Base-by-base conservation (phyloP, 2,113 vertebrate genomes). In the Scartelaos histophorus region DNA sequence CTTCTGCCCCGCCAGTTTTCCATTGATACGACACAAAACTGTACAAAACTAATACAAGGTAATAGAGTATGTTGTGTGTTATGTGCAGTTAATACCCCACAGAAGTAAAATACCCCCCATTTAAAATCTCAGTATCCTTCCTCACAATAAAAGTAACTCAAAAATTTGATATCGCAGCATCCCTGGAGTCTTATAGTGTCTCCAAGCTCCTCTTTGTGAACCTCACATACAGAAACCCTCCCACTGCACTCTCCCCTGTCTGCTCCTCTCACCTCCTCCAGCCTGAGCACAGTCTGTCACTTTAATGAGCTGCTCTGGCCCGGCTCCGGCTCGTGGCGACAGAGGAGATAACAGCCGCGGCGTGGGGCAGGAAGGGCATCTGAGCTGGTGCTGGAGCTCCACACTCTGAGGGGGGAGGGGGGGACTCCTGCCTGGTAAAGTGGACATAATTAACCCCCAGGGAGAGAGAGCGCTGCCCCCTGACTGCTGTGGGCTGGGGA, bases 381-480 rank as follows among this genome's bases (percentile, higher is more conserved):
- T 75, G 73, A 81, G 67, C 70, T 35, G 74, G 81, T 76, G 69
- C 79, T 60, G 73, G 73, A 78, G 80, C 67, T 79, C 81, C 75
- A 80, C 64, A 82, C 71, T 80, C 29, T n/a, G n/a, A n/a, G n/a
- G n/a, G n/a, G n/a, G n/a, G n/a, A n/a, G 77, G 76, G 71, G 71
- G 82, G 84, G 87, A n/a, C n/a, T 85, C 86, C 83, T 75, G 85
- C 88, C 81, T 90, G 88, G 82, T 86, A 90, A 91, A 90, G 88
- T 81, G 86, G 82, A 88, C 79, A 87, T 92, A 93, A 94, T 92
- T 91, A 92, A 93, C 88, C 91, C 83, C 92, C 49, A 75, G 90
- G 88, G 90, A 88, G 86, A 88, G 86, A 56, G 57, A 84, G 78
- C 70, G 64, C 78, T 62, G 82, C 76, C 76, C 78, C 80, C 82